Evolutionary conservation across 2,888 invertebrate genomes (phyloP), one percentile per base, ranked within the genome.

Genomic region (Seira sanloemensis): DNA sequence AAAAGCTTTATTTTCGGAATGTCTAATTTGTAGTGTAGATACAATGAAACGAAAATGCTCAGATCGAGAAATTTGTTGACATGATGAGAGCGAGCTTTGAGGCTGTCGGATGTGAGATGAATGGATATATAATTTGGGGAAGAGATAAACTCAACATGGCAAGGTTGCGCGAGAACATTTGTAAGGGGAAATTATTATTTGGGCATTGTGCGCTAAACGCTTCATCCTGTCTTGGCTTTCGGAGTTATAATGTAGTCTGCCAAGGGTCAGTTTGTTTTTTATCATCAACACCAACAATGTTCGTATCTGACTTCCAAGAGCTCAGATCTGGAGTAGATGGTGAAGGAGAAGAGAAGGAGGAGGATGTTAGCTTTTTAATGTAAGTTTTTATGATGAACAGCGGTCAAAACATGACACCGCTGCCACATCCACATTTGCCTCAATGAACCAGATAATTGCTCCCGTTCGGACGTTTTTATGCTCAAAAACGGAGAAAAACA

Each of bases 301-400:
- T n/a, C n/a, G n/a, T n/a, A n/a, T n/a, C n/a, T n/a, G n/a, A n/a
- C n/a, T n/a, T n/a, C n/a, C n/a, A n/a, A n/a, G n/a, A n/a, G n/a
- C n/a, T n/a, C n/a, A n/a, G n/a, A n/a, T n/a, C n/a, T n/a, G n/a
- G n/a, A n/a, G n/a, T n/a, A n/a, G n/a, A n/a, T n/a, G n/a, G n/a
- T n/a, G n/a, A n/a, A n/a, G n/a, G n/a, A n/a, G n/a, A n/a, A n/a
- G 37, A 2, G 19, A 58, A 19, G 73, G 26, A 54, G 18, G 54
- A 80, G 80, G 80, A 80, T 80, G 73, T 74, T 72, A 50, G 78
- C 72, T 78, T 78, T 77, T 78, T 68, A n/a, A 78, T 72, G 72
- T 66, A 66, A n/a, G n/a, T 46, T 72, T 78, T 78, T 72, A 78
- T 71, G 72, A 78, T 75, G 72, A 54, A 25, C 79, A 79, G 66